Evolutionary conservation across 2,797 vertebrate species (phyloP).

Genomic region (Luscinia luscinia): DNA sequence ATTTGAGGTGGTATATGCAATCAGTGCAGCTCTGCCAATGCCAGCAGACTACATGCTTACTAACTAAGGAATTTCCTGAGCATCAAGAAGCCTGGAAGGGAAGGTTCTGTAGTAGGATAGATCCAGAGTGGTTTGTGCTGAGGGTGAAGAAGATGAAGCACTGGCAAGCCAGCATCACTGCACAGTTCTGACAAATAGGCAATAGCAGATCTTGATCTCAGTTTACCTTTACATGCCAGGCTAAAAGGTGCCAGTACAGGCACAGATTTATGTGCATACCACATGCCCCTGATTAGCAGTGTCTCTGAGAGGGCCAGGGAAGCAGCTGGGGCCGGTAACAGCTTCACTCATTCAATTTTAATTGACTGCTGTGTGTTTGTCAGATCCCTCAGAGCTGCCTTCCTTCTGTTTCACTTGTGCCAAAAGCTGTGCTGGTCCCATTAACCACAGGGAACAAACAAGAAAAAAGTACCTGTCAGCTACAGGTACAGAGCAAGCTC

Average conservation of each 20-base stretch:
- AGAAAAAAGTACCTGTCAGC: background rate
- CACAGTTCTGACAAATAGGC: background rate
- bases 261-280: constrained; percentile 12
- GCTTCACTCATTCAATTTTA: constrained; percentile 59
- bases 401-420: constrained; percentile 24
- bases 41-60: background rate
- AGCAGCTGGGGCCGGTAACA: constrained; percentile 45
- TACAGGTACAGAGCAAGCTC: constrained; percentile 11
- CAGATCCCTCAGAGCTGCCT: constrained; percentile 5
- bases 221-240: constrained; percentile 18
- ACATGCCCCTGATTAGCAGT: constrained; percentile 16
- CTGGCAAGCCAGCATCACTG: background rate
- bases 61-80: background rate
- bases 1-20: background rate
- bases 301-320: constrained; percentile 1
- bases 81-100: background rate
- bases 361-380: constrained; percentile 48
- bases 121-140: accelerated
- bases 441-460: background rate
- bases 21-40: background rate
- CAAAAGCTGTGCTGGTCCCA: constrained; percentile 19
- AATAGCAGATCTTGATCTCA: background rate
- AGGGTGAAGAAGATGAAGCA: background rate
- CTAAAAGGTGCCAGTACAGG: background rate
- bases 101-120: accelerated